Percentiles rank a stretch among this genome's conserved stretches.
phyloP scores from a whole-genome alignment of 53 echinoderm and acorn worm species.

The Temnopleurus reevesii region DNA sequence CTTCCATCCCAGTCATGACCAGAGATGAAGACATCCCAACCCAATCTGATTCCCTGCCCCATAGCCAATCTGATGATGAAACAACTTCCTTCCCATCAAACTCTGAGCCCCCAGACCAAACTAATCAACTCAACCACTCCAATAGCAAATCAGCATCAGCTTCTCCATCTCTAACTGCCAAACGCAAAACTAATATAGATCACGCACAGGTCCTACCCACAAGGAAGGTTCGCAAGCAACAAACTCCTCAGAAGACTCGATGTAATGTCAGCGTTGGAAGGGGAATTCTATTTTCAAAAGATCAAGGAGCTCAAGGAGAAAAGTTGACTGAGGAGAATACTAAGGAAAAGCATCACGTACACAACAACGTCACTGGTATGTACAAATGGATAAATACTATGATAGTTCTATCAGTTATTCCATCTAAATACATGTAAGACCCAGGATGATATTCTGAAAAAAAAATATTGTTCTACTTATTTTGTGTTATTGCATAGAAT shows the following conservation, averaged over 20 bases:
- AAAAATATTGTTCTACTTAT: too few species aligned
- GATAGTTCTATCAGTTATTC: too few species aligned
- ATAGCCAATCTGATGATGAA: background rate
- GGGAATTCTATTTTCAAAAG: background rate
- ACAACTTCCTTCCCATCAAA: too few species aligned
- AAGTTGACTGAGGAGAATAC: background rate
- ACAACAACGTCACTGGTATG: background rate
- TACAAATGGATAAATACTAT: too few species aligned
- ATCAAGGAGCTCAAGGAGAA: too few species aligned
- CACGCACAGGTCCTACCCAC: too few species aligned
- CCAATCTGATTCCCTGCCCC: background rate
- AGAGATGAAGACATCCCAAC: background rate
- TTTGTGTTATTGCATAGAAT: too few species aligned
- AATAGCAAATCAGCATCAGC: background rate
- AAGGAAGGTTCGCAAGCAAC: slow-evolving; percentile 35
- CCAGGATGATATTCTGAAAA: too few species aligned
- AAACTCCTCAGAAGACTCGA: slow-evolving; percentile 7
- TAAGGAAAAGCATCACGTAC: background rate
- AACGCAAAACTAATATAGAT: background rate
- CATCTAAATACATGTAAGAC: too few species aligned
- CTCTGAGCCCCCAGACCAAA: background rate
- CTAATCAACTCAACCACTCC: background rate
- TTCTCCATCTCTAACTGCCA: background rate
- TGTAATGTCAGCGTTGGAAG: background rate
- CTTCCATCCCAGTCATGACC: background rate